Conservation (phyloP, 1,140 invertebrate genomes). For the Drosophila trapezifrons region DNA sequence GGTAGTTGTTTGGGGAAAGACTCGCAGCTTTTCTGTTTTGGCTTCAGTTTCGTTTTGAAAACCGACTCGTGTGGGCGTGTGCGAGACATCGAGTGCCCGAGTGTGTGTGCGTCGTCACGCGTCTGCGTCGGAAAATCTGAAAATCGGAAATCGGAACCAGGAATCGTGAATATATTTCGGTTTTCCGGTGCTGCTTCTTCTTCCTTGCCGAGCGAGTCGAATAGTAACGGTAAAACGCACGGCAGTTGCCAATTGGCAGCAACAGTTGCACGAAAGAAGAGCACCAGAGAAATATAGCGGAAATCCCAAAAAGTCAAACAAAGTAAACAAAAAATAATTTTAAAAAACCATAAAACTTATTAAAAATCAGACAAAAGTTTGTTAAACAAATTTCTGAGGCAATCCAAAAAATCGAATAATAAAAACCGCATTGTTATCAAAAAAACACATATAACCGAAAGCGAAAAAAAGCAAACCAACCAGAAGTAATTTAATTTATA, state of each 20-base stretch:
- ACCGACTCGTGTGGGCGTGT: conserved; percentile 69
- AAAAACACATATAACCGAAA: too few relatives aligned
- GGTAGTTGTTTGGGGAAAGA: conserved; percentile 35
- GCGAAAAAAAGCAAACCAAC: too few relatives aligned
- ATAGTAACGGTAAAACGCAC: conserved; percentile 18
- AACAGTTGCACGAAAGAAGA: conserved; percentile 36
- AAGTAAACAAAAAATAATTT: background rate
- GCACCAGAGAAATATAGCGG: conserved; percentile 17
- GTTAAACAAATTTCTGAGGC: conserved; percentile 44
- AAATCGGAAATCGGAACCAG: conserved; percentile 39
- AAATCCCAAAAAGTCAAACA: conserved; percentile 3
- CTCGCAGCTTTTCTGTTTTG: conserved; percentile 33
- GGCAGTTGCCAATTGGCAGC: conserved; percentile 33
- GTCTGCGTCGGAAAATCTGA: conserved; percentile 39
- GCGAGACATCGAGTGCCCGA: conserved; percentile 36
- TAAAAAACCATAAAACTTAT: background rate
- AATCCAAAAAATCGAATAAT: too few relatives aligned
- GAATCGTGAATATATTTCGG: conserved; percentile 38
- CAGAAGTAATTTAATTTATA: too few relatives aligned
- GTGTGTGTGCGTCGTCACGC: conserved; percentile 39
- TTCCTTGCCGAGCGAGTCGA: conserved; percentile 9
- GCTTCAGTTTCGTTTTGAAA: conserved; percentile 63
- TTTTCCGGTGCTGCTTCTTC: conserved; percentile 30
- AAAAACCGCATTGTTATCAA: too few relatives aligned
- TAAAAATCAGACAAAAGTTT: conserved; percentile 16